Conservation (phyloP, 2,797 vertebrate species). For the Gymnoscopelus braueri region DNA sequence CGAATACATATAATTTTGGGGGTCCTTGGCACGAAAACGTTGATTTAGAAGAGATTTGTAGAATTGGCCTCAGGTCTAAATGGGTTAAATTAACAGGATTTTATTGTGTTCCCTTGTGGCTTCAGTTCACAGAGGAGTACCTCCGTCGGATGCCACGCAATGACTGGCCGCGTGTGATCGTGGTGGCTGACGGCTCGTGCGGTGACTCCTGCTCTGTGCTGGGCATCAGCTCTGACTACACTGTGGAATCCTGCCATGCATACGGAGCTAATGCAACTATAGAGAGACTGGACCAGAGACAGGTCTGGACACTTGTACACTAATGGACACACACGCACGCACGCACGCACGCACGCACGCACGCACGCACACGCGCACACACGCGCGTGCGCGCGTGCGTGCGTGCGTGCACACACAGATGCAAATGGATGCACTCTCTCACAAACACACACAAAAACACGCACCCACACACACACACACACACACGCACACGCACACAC, state of each 20-base stretch:
- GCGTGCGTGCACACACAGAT: too few relatives aligned
- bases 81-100: too few relatives aligned
- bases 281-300: constrained; percentile 82
- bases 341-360: not conserved
- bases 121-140: constrained; percentile 79
- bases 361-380: too few relatives aligned
- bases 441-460: constrained; percentile 7
- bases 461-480: constrained; percentile 7
- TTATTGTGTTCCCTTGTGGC: not conserved
- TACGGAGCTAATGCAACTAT: constrained; percentile 81
- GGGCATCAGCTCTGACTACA: constrained; percentile 83
- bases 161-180: constrained; percentile 75
- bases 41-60: too few relatives aligned
- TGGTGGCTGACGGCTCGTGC: constrained; percentile 79
- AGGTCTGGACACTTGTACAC: constrained; percentile 56
- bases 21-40: too few relatives aligned
- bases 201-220: constrained; percentile 82
- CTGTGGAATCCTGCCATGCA: constrained; percentile 81
- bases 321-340: not conserved
- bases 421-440: not conserved
- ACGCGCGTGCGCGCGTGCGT: too few relatives aligned
- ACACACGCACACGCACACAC: constrained; percentile 18
- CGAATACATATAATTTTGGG: too few relatives aligned
- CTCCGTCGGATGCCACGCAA: constrained; percentile 72
- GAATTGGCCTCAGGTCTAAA: too few relatives aligned